Base-by-base conservation (phyloP, 2,797 vertebrate species). In the Tauraco hartlaubi region DNA sequence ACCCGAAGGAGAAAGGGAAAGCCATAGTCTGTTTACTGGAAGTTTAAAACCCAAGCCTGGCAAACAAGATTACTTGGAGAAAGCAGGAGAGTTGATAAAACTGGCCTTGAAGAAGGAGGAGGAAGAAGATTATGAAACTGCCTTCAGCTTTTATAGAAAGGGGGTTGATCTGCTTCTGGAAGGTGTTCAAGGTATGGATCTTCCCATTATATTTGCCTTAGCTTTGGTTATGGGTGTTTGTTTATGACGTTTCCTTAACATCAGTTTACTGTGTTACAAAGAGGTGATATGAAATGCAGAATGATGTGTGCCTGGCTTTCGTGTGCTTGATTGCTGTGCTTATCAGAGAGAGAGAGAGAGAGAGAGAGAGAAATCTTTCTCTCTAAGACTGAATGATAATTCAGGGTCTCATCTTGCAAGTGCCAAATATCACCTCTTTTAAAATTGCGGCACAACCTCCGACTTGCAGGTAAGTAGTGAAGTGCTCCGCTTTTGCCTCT, bases 121-220 rank as follows among this genome's bases (percentile, higher is more conserved):
- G 48, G 99, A 99, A 73, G 98, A 98, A 63, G 99, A 99, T 96
- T 99, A 99, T 96, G 98, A 99, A 97, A 97, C 98, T 69, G 99
- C 99, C 11, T 99, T 99, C 95, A 98, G 98, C 35, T 99, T 98
- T 97, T 99, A 99, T 95, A 98, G 98, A 89, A 99, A 97, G 33
- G 99, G 99, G 13, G 99, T 99, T 55, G 99, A 99, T 97, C 98
- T 99, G 83, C 99, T 99, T 43, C 97, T 99, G 64, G 99, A 99
- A 97, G 99, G 99, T 86, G 99, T 99, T 92, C 99, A 99, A 99
- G 99, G 99, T 99, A 98, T 71, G 82, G 5, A 86, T 94, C 85
- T 91, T 69, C 52, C 51, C 39, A 4, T 51, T 73, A 21, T 15
- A 33, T 88, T 79, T 71, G 39, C 73, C 28, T 56, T 73, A 12